phyloP scores from a whole-genome alignment of 2,888 invertebrate genomes.

The Tribolium freemani region DNA sequence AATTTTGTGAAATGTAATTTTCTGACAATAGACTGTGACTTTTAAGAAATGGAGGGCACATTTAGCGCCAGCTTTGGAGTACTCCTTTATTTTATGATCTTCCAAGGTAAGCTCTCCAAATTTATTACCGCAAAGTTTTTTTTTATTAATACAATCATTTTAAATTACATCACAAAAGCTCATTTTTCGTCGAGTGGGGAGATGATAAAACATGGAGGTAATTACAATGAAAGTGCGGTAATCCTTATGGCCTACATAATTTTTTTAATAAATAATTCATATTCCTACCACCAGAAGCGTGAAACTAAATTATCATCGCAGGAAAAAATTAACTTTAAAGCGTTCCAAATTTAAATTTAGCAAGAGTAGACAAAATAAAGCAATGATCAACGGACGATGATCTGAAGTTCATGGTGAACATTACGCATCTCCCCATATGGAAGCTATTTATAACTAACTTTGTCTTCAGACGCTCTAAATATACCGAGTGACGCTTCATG shows the following conservation, averaged over 20 bases:
- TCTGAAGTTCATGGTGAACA: constrained; percentile 17
- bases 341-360: not conserved
- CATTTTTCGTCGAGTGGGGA: constrained; percentile 4
- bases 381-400: constrained; percentile 15
- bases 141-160: constrained; percentile 31
- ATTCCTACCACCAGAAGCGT: not conserved
- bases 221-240: constrained; percentile 12
- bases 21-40: constrained; percentile 29
- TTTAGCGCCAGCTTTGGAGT: constrained; percentile 34
- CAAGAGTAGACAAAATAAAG: not conserved
- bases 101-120: constrained; percentile 23
- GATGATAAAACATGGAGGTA: constrained; percentile 10
- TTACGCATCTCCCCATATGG: constrained; percentile 10
- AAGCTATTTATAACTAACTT: constrained; percentile 28
- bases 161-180: constrained; percentile 23
- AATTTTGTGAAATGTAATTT: constrained; percentile 40
- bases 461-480: not conserved
- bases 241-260: not conserved
- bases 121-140: constrained; percentile 27
- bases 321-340: not conserved
- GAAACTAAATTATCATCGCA: not conserved
- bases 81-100: constrained; percentile 31
- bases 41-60: constrained; percentile 34
- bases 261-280: constrained; percentile 1
- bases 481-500: not conserved